Percentiles rank a stretch among this genome's conserved stretches.
phyloP scores from a whole-genome alignment of 2,113 vertebrate genomes.

The Irena cyanogastra region DNA sequence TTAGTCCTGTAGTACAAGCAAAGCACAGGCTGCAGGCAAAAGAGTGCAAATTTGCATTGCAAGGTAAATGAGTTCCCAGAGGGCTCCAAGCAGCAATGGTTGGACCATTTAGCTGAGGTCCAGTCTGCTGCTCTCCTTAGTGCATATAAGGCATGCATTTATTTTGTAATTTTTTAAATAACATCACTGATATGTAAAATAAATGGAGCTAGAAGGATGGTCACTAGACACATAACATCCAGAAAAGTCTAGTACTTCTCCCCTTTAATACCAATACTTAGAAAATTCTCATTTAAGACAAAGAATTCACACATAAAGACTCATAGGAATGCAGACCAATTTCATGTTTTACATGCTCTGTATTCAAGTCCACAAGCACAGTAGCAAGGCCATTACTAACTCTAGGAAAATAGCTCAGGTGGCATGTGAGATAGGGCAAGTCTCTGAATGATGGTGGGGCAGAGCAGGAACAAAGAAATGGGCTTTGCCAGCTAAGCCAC shows the following conservation, averaged over 20 bases:
- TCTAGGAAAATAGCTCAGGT: background rate
- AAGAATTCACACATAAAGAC: background rate
- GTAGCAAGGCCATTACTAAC: background rate
- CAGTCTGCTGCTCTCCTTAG: background rate
- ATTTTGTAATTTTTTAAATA: background rate
- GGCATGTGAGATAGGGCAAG: rapidly evolving
- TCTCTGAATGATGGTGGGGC: background rate
- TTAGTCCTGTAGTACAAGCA: background rate
- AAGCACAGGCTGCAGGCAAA: background rate
- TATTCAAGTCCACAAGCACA: background rate
- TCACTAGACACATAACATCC: background rate
- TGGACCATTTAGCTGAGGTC: background rate
- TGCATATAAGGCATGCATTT: background rate
- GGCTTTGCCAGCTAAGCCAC: background rate
- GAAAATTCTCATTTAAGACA: background rate
- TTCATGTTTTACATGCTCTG: background rate
- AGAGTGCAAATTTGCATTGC: background rate
- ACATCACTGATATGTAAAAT: background rate
- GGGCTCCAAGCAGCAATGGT: background rate
- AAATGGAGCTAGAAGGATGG: background rate
- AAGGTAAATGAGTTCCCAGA: background rate
- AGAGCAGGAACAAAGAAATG: background rate
- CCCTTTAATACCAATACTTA: background rate
- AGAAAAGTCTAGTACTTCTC: background rate
- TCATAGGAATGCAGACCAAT: background rate